phyloP scores from a whole-genome alignment of 2,888 invertebrate species.

The Anoplius nigerrimus region DNA sequence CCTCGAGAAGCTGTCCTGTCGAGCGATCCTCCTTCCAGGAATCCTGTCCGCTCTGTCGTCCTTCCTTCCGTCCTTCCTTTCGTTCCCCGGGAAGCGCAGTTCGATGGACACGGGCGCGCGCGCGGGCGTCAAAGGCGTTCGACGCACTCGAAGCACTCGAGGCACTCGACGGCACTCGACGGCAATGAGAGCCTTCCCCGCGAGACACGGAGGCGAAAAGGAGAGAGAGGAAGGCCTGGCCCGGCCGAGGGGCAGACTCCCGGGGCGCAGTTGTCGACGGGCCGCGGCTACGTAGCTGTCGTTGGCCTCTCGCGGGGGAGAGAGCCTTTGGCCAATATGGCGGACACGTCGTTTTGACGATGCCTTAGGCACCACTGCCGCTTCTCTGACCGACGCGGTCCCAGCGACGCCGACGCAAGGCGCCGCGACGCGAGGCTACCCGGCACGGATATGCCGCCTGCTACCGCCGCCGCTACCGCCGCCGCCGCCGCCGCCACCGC shows the following conservation, averaged over 20 bases:
- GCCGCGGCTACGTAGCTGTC: slow-evolving; percentile 31
- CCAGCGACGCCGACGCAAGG: slow-evolving; percentile 68
- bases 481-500: slow-evolving; percentile 33
- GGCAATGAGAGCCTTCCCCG: too few species aligned
- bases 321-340: slow-evolving; percentile 63
- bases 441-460: slow-evolving; percentile 51
- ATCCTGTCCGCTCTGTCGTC: neutral
- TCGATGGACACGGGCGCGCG: neutral
- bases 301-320: slow-evolving; percentile 35
- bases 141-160: slow-evolving; percentile 1
- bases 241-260: slow-evolving; percentile 17
- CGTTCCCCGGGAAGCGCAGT: neutral
- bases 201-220: too few species aligned
- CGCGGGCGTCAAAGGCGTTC: neutral
- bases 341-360: slow-evolving; percentile 59
- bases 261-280: slow-evolving; percentile 24
- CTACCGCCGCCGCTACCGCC: slow-evolving; percentile 25
- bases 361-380: slow-evolving; percentile 65
- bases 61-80: neutral
- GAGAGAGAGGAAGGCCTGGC: slow-evolving; percentile 31
- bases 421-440: slow-evolving; percentile 66
- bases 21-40: too few species aligned
- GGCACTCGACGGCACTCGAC: slow-evolving; percentile 63
- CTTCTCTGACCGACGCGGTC: slow-evolving; percentile 48
- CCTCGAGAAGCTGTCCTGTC: too few species aligned